Percentiles rank a stretch among this genome's conserved stretches.
phyloP scores from a whole-genome alignment of 2,113 vertebrate species.

The Acanthochromis polyacanthus region DNA sequence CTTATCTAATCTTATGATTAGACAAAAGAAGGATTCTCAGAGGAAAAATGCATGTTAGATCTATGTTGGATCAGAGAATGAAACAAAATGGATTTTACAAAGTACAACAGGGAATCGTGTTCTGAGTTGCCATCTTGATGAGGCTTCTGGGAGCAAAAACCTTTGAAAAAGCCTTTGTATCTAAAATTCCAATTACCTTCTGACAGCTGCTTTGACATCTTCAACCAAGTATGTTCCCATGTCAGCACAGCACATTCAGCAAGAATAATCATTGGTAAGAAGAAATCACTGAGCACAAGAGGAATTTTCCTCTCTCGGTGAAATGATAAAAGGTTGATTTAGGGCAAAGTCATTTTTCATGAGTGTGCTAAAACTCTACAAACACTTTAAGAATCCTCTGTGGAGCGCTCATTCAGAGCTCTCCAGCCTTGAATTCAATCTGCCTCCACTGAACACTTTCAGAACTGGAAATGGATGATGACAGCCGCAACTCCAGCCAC shows the following conservation, averaged over 20 bases:
- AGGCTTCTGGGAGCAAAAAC: conserved; percentile 14
- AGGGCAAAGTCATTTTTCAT: conserved; percentile 14
- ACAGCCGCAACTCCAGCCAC: conserved; percentile 1
- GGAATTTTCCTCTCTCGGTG: not conserved
- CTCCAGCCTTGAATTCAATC: conserved; percentile 40
- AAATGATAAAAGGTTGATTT: not conserved
- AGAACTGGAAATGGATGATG: conserved; percentile 35
- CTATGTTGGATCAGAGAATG: conserved; percentile 4
- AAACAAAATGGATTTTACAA: conserved; percentile 16
- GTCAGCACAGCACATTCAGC: not conserved
- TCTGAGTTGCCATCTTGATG: conserved; percentile 2
- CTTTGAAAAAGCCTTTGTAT: conserved; percentile 20
- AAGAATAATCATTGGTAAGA: not conserved
- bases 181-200: conserved; percentile 41
- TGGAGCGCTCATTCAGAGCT: not conserved
- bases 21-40: not conserved
- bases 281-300: not conserved
- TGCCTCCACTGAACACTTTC: conserved; percentile 26
- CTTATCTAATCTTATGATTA: not conserved
- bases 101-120: not conserved
- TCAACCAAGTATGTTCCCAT: not conserved
- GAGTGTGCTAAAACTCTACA: conserved; percentile 5
- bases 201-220: not conserved
- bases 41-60: conserved; percentile 14
- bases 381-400: conserved; percentile 12